phyloP scores from a whole-genome alignment of 2,888 invertebrate species.

The Herminia tarsipennalis region DNA sequence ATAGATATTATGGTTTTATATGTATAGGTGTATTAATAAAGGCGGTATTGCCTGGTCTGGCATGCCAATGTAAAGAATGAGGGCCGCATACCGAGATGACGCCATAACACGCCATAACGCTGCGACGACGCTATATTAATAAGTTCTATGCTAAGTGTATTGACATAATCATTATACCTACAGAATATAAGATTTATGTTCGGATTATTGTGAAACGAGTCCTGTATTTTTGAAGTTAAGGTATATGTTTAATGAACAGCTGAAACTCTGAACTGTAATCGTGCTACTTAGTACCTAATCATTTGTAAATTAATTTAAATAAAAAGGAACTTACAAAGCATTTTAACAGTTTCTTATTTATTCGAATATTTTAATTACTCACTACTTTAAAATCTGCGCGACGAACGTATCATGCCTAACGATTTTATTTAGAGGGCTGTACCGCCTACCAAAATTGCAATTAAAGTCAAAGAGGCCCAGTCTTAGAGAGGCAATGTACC shows the following conservation, averaged over 20 bases:
- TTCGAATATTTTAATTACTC: conserved; percentile 2
- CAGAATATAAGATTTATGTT: too few species aligned
- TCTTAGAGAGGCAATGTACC: conserved; percentile 65
- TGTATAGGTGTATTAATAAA: conserved; percentile 46
- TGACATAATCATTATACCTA: too few species aligned
- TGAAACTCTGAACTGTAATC: too few species aligned
- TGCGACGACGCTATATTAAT: conserved; percentile 55
- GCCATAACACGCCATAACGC: conserved; percentile 38
- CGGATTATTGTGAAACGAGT: too few species aligned
- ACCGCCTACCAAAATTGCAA: conserved; percentile 60
- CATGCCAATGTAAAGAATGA: conserved; percentile 65
- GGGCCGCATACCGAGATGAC: conserved; percentile 63
- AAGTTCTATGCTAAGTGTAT: conserved; percentile 48
- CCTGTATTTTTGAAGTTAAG: too few species aligned
- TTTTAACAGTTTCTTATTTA: background rate
- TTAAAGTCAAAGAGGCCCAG: conserved; percentile 62
- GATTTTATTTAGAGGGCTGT: conserved; percentile 43
- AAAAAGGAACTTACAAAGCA: too few species aligned
- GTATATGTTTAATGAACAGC: too few species aligned
- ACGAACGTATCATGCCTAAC: conserved; percentile 8
- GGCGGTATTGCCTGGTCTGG: conserved; percentile 35
- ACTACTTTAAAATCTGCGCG: conserved; percentile 12
- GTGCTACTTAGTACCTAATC: too few species aligned
- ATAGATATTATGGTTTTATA: too few species aligned
- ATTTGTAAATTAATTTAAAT: too few species aligned